Conservation (phyloP, 2,113 vertebrate genomes). For the Recurvirostra avosetta region DNA sequence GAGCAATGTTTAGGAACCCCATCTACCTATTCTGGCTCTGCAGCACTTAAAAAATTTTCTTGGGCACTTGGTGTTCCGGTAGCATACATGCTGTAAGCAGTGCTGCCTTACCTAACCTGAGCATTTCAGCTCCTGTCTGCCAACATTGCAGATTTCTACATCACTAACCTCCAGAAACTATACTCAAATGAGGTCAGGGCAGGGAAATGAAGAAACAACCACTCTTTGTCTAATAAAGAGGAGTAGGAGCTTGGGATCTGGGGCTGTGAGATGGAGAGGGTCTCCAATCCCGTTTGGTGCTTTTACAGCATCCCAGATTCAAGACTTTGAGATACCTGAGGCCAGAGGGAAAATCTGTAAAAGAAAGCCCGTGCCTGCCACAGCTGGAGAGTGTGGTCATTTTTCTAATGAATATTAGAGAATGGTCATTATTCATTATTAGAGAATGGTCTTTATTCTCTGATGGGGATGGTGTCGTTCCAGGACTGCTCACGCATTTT, state of each 20-base stretch:
- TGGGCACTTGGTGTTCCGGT: not conserved
- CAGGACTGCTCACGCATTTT: not conserved
- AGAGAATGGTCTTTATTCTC: not conserved
- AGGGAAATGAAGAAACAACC: not conserved
- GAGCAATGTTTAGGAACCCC: not conserved
- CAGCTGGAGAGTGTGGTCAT: not conserved
- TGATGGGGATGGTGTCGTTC: not conserved
- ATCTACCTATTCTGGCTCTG: not conserved
- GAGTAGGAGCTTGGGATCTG: not conserved
- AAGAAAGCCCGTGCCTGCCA: accelerated
- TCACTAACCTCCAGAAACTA: not conserved
- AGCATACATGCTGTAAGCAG: not conserved
- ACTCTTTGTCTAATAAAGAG: not conserved
- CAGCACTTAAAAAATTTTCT: not conserved
- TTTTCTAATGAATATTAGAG: not conserved
- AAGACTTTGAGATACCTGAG: not conserved
- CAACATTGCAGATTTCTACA: not conserved
- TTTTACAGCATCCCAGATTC: not conserved
- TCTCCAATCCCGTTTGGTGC: not conserved
- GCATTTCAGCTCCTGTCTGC: not conserved
- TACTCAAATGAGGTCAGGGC: not conserved
- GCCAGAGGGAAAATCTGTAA: not conserved
- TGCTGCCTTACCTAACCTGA: not conserved
- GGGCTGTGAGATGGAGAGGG: not conserved
- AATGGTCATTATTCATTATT: not conserved